Percentiles rank a stretch among this genome's conserved stretches.
These are phyloP conservation scores for Ophthalmolycus amberensis DNA, from an alignment of 2,113 vertebrate genomes.

Conservation along the genomic window DNA sequence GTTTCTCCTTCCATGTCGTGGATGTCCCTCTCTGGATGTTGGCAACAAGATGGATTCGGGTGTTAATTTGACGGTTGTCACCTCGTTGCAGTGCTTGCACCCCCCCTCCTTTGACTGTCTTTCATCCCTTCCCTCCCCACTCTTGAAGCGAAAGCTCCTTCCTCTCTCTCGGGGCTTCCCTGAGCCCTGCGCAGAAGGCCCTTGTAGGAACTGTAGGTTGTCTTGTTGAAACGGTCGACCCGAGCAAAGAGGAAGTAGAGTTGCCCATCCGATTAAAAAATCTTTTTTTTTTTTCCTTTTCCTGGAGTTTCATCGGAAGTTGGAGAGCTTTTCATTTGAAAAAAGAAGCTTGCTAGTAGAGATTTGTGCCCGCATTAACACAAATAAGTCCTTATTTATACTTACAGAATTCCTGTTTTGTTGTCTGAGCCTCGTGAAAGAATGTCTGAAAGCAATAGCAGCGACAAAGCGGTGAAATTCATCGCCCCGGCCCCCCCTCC, in stretches of 20 bases:
- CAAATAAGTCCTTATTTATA: conserved; percentile 67
- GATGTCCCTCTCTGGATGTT: conserved; percentile 70
- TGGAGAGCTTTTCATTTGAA: conserved; percentile 16
- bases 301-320: conserved; percentile 35
- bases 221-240: conserved; percentile 59
- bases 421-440: conserved; percentile 32
- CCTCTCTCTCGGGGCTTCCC: conserved; percentile 73
- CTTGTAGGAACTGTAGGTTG: conserved; percentile 66
- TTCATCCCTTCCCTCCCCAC: conserved; percentile 65
- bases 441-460: conserved; percentile 81
- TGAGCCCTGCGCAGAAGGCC: conserved; percentile 59
- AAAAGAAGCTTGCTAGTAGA: conserved; percentile 25
- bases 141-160: conserved; percentile 79
- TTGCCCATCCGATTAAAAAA: background rate
- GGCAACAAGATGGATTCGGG: conserved; percentile 82
- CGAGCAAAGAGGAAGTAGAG: conserved; percentile 31
- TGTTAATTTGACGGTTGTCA: conserved; percentile 79
- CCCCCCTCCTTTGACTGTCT: conserved; percentile 65
- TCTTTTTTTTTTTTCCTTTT: conserved; percentile 12
- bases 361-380: conserved; percentile 21
- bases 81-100: conserved; percentile 67
- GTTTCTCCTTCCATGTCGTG: conserved; percentile 60
- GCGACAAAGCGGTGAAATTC: conserved; percentile 73
- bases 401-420: conserved; percentile 29
- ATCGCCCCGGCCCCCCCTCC: conserved; percentile 79